A percentile compares a stretch with the other conserved stretches of the same genome.
Evolutionary conservation across 2,888 invertebrate genomes (phyloP).

Genomic region (Chrysotoxum bicinctum): DNA sequence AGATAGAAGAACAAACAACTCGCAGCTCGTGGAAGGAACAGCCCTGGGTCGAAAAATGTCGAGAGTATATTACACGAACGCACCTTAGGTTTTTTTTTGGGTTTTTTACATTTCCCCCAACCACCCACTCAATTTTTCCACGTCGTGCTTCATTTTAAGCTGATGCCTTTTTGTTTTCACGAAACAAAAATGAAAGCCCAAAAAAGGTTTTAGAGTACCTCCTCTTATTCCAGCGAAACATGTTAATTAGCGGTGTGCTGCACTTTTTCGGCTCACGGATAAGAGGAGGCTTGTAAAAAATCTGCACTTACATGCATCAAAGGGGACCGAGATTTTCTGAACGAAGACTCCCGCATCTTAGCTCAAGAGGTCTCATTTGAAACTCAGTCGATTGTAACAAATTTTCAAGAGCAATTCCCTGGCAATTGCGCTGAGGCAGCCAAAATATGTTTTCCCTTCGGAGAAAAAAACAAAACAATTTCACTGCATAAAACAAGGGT

Average conservation of each 20-base stretch:
- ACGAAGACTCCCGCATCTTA: conserved; percentile 37
- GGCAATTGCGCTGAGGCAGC: conserved; percentile 30
- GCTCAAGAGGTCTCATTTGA: conserved; percentile 42
- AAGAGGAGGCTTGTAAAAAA: neutral
- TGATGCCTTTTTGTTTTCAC: conserved; percentile 52
- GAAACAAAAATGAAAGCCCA: neutral
- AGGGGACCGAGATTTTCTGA: conserved; percentile 44
- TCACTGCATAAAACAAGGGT: conserved; percentile 38
- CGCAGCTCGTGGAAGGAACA: conserved; percentile 3
- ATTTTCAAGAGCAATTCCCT: conserved; percentile 57
- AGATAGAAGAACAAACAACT: conserved; percentile 51
- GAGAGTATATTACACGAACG: conserved; percentile 22
- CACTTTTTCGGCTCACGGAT: conserved; percentile 42
- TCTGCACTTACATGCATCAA: conserved; percentile 61
- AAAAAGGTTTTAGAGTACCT: conserved; percentile 56
- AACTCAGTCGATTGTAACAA: conserved; percentile 70
- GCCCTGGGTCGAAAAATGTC: conserved; percentile 41
- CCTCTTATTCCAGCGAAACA: conserved; percentile 58
- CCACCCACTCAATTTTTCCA: conserved; percentile 54
- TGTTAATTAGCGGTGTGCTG: conserved; percentile 68
- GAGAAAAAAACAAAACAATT: conserved; percentile 9
- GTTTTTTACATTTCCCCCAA: neutral
- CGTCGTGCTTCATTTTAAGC: conserved; percentile 36
- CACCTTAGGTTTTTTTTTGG: conserved; percentile 16
- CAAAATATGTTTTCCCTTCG: conserved; percentile 16